Evolutionary conservation across 2,113 vertebrate species (phyloP).

Genomic region (Panthera uncia): DNA sequence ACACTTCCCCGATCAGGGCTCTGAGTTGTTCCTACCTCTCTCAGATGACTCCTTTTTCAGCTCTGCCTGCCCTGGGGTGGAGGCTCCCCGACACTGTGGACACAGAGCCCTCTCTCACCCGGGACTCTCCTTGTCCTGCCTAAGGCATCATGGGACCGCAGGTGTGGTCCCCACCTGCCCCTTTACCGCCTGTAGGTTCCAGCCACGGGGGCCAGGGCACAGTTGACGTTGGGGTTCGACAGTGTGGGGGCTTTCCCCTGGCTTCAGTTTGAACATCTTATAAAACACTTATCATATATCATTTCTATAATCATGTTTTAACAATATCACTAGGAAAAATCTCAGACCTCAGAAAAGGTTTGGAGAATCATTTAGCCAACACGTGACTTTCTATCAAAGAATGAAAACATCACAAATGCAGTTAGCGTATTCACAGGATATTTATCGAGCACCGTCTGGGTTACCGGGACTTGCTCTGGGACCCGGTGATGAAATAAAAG

Average conservation of each 20-base stretch:
- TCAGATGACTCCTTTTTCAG: not conserved
- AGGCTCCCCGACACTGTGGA: not conserved
- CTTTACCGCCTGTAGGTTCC: not conserved
- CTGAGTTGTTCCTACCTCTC: not conserved
- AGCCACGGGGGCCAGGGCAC: not conserved
- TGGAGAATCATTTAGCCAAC: not conserved
- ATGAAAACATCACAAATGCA: not conserved
- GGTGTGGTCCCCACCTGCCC: not conserved
- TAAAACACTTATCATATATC: not conserved
- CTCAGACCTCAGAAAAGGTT: not conserved
- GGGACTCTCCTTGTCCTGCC: not conserved
- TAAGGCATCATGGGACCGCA: not conserved
- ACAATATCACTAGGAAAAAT: not conserved
- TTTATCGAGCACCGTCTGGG: fast-evolving
- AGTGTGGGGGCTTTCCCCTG: not conserved
- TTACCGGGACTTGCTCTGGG: not conserved
- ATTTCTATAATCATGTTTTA: not conserved
- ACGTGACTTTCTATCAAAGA: not conserved
- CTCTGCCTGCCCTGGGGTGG: not conserved
- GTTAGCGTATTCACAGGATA: not conserved
- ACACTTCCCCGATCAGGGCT: not conserved
- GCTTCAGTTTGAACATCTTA: not conserved
- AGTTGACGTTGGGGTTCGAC: not conserved
- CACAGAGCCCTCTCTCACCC: not conserved
- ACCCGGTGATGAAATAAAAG: not conserved